A percentile compares a stretch with the other conserved stretches of the same genome.
Conservation (phyloP, 2,888 invertebrate species). For the Oligia strigilis region DNA sequence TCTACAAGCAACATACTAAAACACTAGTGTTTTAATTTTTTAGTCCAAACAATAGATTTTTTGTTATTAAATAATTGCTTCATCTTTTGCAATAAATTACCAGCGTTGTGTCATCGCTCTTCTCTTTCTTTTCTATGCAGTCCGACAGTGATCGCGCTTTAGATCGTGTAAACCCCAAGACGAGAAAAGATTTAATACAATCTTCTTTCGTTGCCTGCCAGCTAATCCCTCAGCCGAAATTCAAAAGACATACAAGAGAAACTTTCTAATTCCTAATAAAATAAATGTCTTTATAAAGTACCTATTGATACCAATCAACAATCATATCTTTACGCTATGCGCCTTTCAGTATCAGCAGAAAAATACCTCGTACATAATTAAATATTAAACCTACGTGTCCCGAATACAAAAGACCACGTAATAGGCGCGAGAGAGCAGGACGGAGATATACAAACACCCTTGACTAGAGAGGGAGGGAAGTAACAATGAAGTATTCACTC, state of each 20-base stretch:
- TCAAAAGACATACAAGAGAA: background rate
- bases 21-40: no score
- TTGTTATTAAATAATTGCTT: no score
- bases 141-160: no score
- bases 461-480: conserved; percentile 36
- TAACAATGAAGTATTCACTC: conserved; percentile 58
- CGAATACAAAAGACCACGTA: conserved; percentile 53
- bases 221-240: background rate
- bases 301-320: background rate
- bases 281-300: background rate
- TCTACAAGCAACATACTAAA: no score
- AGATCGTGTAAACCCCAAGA: no score
- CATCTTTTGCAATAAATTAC: no score
- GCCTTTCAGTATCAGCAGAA: conserved; percentile 2
- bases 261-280: background rate
- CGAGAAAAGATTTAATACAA: no score
- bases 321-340: background rate
- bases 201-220: background rate
- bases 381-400: conserved; percentile 53
- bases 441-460: conserved; percentile 17
- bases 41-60: no score
- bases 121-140: no score
- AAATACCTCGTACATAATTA: conserved; percentile 47
- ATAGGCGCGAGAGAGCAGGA: conserved; percentile 36
- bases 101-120: no score